Evolutionary conservation across 2,113 vertebrate genomes (phyloP), one percentile per base, ranked within the genome.

Genomic region (Triplophysa rosa): DNA sequence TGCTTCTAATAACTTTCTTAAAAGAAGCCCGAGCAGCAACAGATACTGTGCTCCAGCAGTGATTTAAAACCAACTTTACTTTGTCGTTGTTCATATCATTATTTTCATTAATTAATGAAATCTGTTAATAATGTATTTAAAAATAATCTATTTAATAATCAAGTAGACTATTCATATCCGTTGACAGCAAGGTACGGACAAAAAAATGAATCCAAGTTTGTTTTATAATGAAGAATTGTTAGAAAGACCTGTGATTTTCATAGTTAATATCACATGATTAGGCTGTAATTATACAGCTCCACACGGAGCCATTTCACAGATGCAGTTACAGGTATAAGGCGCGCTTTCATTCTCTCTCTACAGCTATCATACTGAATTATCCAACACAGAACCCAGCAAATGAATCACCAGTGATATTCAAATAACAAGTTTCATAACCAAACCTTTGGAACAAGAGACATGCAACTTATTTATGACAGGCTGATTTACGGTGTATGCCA

Each of bases 1-100:
- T 70, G 67, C 8, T 83, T 85, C 80, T 85, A 86, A 84, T 84
- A 85, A 87, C 78, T 73, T 82, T 81, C 67, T 82, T 40, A 80
- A 82, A 82, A 74, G 66, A 84, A 77, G 79, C 76, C 62, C 45
- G 49, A 52, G 26, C 71, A 24, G 67, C 58, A 81, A 79, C 42
- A 79, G 81, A 85, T 83, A 65, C 64, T 70, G 72, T 83, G 77
- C 77, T 66, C 69, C 42, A 70, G 79, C 77, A 77, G 65, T 83
- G 78, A 84, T 84, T 83, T 40, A 70, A 82, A 73, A 68, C 8
- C 7, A 49, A 63, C 65, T 81, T 76, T 76, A 58, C 68, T 74
- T n/a, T 70, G 13, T 69, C 47, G 2, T 17, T 42, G 11, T 42
- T 59, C 23, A 13, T 24, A 12, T 49, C 19, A 21, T 52, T 24